Evolutionary conservation across 2,113 vertebrate genomes (phyloP), one percentile per base, ranked within the genome.

Genomic region (Charina bottae): DNA sequence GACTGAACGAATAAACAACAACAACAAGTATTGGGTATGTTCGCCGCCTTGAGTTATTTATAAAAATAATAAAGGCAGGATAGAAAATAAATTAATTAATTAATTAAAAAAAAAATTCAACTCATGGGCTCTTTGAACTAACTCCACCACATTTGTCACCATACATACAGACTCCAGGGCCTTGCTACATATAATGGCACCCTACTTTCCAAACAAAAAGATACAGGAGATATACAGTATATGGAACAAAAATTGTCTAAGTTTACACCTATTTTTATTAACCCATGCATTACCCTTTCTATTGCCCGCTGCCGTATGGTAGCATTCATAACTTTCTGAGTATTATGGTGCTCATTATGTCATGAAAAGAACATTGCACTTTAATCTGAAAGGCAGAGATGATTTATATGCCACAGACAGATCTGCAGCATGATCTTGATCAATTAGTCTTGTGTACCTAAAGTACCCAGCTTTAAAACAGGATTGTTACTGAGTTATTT

Each of bases 191-290:
- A 83, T 83, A 42, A 83, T 49, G 9, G 49, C 6, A 21, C 33
- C 9, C 21, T 26, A 53, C 4, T 53, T 84, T 88, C 13, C 58
- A 28, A 88, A 88, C 13, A 12, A 53, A 26, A 28, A n/a, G 13
- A 9, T 10, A 89, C 28, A 89, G 13, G 62, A 26, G 15, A 42
- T 49, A 28, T 62, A n/a, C n/a, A n/a, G n/a, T n/a, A 28, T 15
- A 24, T 46, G 24, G 58, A 24, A 42, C 24, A 62, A 64, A 24
- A 49, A 24, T 13, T 28, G 46, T 89, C 49, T 64, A n/a, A 15
- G 10, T 24, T n/a, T 62, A 55, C 26, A 55, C 12, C 26, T 0
- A 0, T 13, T 0, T 0, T 23, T 2, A 8, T 59, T 46, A 46
- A 62, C 42, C 42, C 37, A 28, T 8, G 0, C 1, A 49, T 19